Evolutionary conservation across 2,113 vertebrate genomes (phyloP).

Genomic region (Anas platyrhynchos): DNA sequence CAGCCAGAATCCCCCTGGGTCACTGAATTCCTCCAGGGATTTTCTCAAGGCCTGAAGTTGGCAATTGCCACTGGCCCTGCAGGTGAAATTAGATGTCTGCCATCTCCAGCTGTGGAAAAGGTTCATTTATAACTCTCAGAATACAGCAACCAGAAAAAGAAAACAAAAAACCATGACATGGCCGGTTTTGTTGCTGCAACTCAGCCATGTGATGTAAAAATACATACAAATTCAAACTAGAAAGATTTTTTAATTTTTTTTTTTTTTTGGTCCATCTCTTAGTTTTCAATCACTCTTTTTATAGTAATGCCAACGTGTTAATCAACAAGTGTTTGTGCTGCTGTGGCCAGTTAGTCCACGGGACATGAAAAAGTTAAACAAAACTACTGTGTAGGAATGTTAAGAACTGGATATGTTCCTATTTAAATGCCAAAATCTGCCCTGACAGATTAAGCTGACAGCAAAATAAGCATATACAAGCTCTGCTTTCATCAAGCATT

Average conservation of each 20-base stretch:
- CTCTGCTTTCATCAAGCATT: slow-evolving; percentile 23
- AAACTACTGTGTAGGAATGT: slow-evolving; percentile 36
- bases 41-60: background rate
- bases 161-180: background rate
- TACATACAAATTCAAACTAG: background rate
- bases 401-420: slow-evolving; percentile 41
- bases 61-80: background rate
- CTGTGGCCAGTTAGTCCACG: background rate
- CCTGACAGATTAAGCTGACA: slow-evolving; percentile 9
- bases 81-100: background rate
- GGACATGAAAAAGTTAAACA: background rate
- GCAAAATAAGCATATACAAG: background rate
- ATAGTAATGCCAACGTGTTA: slow-evolving; percentile 3
- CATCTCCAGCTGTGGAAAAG: background rate
- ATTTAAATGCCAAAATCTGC: slow-evolving; percentile 13
- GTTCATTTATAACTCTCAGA: slow-evolving; percentile 1
- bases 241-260: background rate
- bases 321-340: slow-evolving; percentile 4
- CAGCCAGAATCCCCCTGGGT: background rate
- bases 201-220: background rate
- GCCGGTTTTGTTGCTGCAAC: background rate
- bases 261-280: slow-evolving; percentile 65
- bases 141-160: slow-evolving; percentile 9
- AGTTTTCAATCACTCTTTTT: background rate
- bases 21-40: background rate